These are phyloP conservation scores for Cheilosia urbana DNA, from an alignment of 2,888 invertebrate genomes.

Conservation along the genomic window DNA sequence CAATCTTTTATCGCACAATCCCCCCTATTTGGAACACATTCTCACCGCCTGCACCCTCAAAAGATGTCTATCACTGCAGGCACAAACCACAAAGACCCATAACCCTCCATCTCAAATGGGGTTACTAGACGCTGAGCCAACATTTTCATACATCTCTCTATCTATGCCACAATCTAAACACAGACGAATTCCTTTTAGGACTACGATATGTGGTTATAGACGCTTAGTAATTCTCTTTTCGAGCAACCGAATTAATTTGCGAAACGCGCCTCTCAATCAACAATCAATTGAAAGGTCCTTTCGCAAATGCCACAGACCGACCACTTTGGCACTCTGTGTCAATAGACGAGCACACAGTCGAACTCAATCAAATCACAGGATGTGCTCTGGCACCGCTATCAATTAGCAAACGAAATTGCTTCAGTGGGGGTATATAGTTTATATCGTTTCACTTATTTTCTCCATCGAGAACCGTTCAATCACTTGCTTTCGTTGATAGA, in stretches of 20 bases:
- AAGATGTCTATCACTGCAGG: slow-evolving; percentile 31
- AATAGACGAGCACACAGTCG: slow-evolving; percentile 13
- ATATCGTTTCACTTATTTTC: slow-evolving; percentile 20
- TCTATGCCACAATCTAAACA: slow-evolving; percentile 36
- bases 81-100: slow-evolving; percentile 14
- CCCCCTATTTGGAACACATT: slow-evolving; percentile 16
- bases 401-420: slow-evolving; percentile 55
- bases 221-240: slow-evolving; percentile 57
- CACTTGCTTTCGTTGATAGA: slow-evolving; percentile 41
- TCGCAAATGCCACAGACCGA: slow-evolving; percentile 20
- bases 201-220: slow-evolving; percentile 7
- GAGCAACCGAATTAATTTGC: slow-evolving; percentile 38
- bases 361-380: slow-evolving; percentile 47
- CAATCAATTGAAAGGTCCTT: slow-evolving; percentile 48
- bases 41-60: slow-evolving; percentile 28
- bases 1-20: slow-evolving; percentile 20
- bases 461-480: slow-evolving; percentile 36
- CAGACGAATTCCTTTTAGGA: slow-evolving; percentile 32
- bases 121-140: slow-evolving; percentile 39
- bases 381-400: slow-evolving; percentile 47
- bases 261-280: slow-evolving; percentile 32
- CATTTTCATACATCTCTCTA: slow-evolving; percentile 3
- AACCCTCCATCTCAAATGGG: slow-evolving; percentile 19
- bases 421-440: slow-evolving; percentile 4
- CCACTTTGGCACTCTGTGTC: slow-evolving; percentile 13